A percentile compares a stretch with the other conserved stretches of the same genome.
Conservation (phyloP, 2,888 invertebrate species). For the Eledone cirrhosa region DNA sequence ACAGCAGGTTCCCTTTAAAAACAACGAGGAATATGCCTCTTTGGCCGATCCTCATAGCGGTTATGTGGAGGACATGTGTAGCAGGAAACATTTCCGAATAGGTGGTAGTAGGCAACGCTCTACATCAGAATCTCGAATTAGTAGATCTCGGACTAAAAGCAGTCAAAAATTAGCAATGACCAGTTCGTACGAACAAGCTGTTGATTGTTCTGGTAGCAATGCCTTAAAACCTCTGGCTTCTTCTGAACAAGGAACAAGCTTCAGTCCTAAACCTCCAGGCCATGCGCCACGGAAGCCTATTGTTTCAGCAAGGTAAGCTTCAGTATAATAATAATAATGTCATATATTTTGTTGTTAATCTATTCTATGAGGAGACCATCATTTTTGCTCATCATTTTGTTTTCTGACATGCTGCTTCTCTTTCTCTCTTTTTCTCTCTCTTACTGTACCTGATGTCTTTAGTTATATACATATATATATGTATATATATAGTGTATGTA, state of each 20-base stretch:
- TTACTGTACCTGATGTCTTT: no score
- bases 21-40: conserved; percentile 20
- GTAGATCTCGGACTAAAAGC: conserved; percentile 37
- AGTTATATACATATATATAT: no score
- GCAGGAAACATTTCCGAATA: conserved; percentile 32
- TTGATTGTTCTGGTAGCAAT: conserved; percentile 24
- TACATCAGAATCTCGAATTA: conserved; percentile 47
- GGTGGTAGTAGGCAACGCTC: conserved; percentile 39
- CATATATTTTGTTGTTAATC: no score
- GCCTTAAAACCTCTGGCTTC: conserved; percentile 41
- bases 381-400: neutral
- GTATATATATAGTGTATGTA: no score
- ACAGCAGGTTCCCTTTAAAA: conserved; percentile 22
- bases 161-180: conserved; percentile 18
- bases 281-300: conserved; percentile 55
- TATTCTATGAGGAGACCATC: no score
- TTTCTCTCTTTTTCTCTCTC: neutral
- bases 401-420: neutral
- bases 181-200: conserved; percentile 10
- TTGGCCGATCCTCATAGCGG: conserved; percentile 17
- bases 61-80: conserved; percentile 22
- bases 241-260: conserved; percentile 42
- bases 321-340: neutral
- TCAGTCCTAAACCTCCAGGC: conserved; percentile 56
- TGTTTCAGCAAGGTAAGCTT: conserved; percentile 53